Base-by-base conservation (phyloP, 2,113 vertebrate genomes). In the Edolisoma coerulescens region DNA sequence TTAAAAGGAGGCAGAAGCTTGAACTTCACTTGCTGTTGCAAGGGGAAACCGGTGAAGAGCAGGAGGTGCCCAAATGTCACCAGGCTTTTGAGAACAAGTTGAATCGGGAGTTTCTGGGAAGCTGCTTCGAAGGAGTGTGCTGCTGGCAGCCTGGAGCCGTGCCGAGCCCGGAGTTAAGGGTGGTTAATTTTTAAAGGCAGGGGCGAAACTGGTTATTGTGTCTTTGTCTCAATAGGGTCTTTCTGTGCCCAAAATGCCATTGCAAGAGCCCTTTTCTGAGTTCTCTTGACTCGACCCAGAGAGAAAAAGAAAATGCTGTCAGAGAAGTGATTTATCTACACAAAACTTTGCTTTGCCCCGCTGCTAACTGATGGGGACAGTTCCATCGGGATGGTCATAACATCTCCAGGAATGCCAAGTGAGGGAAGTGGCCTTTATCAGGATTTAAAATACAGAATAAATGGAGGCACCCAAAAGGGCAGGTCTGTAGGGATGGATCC, bases 131-230 rank as follows among this genome's bases (percentile, higher is more conserved):
- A 93, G 91, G 70, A 86, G 73, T 3, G 45, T 44, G 83, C 77
- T 95, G 92, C 89, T 93, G 95, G 95, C 94, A 96, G 84, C 92
- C 78, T 56, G 45, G 90, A 96, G 86, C 87, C 19, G 3, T 83
- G 93, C 93, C 16, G 49, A 96, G 93, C 94, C 75, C 15, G 16
- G 76, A 93, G 94, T 96, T 97, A 70, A 96, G 1, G 70, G 89
- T 89, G 95, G 96, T 97, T 98, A 95, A 97, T 95, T 96, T 96
- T 96, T 94, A 92, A 97, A 97, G 95, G 84, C 87, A 91, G 84
- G 84, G 93, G 84, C 21, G 4, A 95, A 95, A 86, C 77, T 89
- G 77, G 77, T 85, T 59, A 81, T 93, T 90, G 80, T 94, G 95
- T 63, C 93, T 89, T 39, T 75, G 77, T 95, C 73, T 95, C 95